Evolutionary conservation across 2,888 invertebrate species (phyloP).

Genomic region (Eucera pruinosa): DNA sequence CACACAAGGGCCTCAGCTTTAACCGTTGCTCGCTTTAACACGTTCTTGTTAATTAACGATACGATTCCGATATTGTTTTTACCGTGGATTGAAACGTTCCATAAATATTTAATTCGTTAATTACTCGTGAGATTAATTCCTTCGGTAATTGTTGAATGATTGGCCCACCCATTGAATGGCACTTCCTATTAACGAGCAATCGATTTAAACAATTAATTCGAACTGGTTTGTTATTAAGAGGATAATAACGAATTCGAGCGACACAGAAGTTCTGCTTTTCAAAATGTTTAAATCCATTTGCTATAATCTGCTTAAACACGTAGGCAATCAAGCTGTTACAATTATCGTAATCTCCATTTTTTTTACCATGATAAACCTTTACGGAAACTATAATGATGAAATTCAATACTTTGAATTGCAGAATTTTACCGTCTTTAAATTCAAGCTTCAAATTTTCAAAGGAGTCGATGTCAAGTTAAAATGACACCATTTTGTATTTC

Average conservation of each 20-base stretch:
- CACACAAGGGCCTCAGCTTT: neutral
- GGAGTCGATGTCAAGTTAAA: too few species aligned
- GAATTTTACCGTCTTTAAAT: too few species aligned
- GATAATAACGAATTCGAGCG: neutral
- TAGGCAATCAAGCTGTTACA: neutral
- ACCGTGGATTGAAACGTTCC: neutral
- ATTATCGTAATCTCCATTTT: neutral
- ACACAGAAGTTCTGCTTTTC: neutral
- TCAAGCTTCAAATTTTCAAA: too few species aligned
- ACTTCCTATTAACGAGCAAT: conserved; percentile 12
- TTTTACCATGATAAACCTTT: too few species aligned
- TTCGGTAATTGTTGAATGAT: conserved; percentile 4
- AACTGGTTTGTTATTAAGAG: neutral
- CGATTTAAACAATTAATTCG: conserved; percentile 24
- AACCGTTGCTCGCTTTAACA: neutral
- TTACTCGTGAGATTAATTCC: conserved; percentile 32
- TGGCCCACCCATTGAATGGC: neutral
- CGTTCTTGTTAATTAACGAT: conserved; percentile 28
- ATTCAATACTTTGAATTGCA: too few species aligned
- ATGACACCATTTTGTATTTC: too few species aligned
- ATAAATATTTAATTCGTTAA: conserved; percentile 20
- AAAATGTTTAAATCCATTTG: neutral
- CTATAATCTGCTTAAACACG: neutral
- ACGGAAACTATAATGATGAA: too few species aligned
- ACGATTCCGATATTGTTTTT: conserved; percentile 16